phyloP scores from a whole-genome alignment of 2,888 invertebrate species.

The Griposia aprilina region DNA sequence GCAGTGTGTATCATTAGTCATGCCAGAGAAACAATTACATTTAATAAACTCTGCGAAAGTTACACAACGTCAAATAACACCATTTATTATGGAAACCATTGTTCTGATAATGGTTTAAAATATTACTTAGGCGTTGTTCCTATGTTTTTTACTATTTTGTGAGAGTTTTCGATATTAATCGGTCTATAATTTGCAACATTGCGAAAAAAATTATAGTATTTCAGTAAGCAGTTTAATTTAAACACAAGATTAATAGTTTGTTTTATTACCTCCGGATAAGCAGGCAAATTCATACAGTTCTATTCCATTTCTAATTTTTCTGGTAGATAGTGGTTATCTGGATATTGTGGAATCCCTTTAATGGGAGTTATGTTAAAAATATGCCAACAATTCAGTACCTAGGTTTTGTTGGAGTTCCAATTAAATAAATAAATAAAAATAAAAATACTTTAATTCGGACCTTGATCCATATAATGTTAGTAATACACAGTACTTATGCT shows the following conservation, averaged over 20 bases:
- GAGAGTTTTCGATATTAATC: constrained; percentile 18
- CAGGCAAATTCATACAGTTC: too few relatives aligned
- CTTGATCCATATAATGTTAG: too few relatives aligned
- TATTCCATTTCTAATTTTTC: not conserved
- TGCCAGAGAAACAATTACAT: constrained; percentile 71
- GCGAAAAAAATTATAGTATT: constrained; percentile 24
- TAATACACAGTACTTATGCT: too few relatives aligned
- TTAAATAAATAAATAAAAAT: too few relatives aligned
- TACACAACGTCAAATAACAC: constrained; percentile 68
- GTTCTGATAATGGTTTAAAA: constrained; percentile 61
- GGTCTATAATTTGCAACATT: constrained; percentile 20
- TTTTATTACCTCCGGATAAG: not conserved
- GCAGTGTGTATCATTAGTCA: constrained; percentile 65
- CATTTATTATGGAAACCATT: constrained; percentile 68
- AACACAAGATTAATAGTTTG: constrained; percentile 2
- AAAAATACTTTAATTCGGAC: too few relatives aligned
- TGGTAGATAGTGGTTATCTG: not conserved
- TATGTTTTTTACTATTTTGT: constrained; percentile 45
- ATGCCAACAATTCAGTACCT: too few relatives aligned
- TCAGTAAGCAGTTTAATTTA: constrained; percentile 15
- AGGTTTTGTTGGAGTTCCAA: too few relatives aligned
- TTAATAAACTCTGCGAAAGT: constrained; percentile 72
- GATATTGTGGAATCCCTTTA: not conserved
- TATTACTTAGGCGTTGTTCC: constrained; percentile 50
- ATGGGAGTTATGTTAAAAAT: too few relatives aligned